Percentiles rank a stretch among this genome's conserved stretches.
Conservation (phyloP, 1,140 invertebrate species). For the Drosophila ironensis region DNA sequence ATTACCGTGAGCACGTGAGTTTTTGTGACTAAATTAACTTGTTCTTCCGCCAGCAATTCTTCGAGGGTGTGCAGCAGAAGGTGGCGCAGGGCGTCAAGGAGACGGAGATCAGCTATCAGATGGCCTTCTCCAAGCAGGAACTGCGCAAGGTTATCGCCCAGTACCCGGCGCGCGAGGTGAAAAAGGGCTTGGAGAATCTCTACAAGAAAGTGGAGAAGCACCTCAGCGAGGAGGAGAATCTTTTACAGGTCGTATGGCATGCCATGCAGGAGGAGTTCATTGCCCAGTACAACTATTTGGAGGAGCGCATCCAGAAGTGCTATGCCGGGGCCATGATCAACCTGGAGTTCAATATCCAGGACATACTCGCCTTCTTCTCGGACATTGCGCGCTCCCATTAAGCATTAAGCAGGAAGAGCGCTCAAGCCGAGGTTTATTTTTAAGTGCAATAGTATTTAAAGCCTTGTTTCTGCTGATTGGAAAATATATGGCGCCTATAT, state of each 20-base stretch:
- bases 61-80: slow-evolving; percentile 96
- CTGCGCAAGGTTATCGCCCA: slow-evolving; percentile 96
- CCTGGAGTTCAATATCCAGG: slow-evolving; percentile 97
- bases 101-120: slow-evolving; percentile 98
- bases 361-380: slow-evolving; percentile 98
- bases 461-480: slow-evolving; percentile 35
- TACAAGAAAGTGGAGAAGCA: slow-evolving; percentile 99
- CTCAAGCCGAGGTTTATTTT: slow-evolving; percentile 35
- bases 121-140: slow-evolving; percentile 98
- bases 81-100: slow-evolving; percentile 96
- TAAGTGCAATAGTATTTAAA: slow-evolving; percentile 79
- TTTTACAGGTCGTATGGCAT: slow-evolving; percentile 98
- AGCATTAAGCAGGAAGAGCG: slow-evolving; percentile 9
- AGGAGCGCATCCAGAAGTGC: slow-evolving; percentile 96
- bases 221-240: slow-evolving; percentile 96
- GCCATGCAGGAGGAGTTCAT: slow-evolving; percentile 99
- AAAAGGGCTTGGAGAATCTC: slow-evolving; percentile 96
- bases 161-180: slow-evolving; percentile 97
- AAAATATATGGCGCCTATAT: slow-evolving; percentile 66
- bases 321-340: slow-evolving; percentile 98
- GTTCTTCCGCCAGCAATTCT: slow-evolving; percentile 88
- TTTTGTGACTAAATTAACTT: not conserved
- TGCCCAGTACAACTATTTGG: slow-evolving; percentile 96
- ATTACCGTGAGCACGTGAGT: not conserved
- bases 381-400: slow-evolving; percentile 97